Percentiles rank a stretch among this genome's conserved stretches.
These are phyloP conservation scores for Argopecten irradians DNA, from an alignment of 1,140 invertebrate species.

Conservation along the genomic window DNA sequence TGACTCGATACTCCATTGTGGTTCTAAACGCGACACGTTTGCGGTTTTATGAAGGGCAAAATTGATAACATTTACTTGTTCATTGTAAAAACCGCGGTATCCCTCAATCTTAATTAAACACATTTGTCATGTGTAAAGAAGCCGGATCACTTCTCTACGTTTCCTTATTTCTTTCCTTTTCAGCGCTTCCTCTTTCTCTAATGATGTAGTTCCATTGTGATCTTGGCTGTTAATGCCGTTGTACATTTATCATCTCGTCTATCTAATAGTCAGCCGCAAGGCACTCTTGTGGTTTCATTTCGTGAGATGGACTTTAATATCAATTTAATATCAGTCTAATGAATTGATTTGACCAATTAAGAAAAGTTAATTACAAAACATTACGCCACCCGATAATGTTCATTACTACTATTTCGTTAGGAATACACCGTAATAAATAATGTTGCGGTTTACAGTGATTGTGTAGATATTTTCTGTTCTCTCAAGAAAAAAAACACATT, in stretches of 20 bases:
- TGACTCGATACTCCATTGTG: constrained; percentile 8
- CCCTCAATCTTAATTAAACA: constrained; percentile 11
- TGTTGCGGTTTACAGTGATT: no score
- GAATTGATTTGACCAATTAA: constrained; percentile 4
- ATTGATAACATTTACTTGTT: constrained; percentile 18
- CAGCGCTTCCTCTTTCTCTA: neutral
- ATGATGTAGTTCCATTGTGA: neutral
- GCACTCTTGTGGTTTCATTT: neutral
- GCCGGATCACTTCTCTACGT: neutral
- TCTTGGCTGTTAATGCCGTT: neutral
- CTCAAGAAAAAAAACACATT: no score
- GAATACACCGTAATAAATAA: no score
- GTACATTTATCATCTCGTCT: neutral
- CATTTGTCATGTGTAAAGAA: neutral
- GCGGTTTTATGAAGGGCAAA: neutral
- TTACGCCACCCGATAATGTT: no score
- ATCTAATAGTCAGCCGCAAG: neutral
- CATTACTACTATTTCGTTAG: no score
- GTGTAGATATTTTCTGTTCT: no score
- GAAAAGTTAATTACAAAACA: neutral
- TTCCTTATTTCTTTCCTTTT: constrained; percentile 18
- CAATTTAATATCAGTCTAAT: neutral
- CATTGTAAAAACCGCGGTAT: neutral
- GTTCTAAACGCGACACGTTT: neutral
- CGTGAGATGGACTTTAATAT: neutral